phyloP scores from a whole-genome alignment of 2,888 invertebrate species.

The Agrotis puta region DNA sequence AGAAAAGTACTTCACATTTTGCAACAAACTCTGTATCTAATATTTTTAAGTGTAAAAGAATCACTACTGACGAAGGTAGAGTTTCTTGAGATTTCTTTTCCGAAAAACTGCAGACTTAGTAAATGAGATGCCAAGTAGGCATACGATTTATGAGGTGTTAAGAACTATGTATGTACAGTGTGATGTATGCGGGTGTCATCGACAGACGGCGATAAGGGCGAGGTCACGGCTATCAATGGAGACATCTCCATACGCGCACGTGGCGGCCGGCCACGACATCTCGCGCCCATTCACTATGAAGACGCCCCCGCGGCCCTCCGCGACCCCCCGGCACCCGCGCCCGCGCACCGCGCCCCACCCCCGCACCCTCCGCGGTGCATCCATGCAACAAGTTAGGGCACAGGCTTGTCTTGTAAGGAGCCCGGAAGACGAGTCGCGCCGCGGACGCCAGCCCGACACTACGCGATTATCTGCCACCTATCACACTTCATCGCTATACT shows the following conservation, averaged over 20 bases:
- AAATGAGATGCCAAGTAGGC: not conserved
- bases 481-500: not conserved
- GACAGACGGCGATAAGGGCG: constrained; percentile 86
- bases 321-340: constrained; percentile 68
- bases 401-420: constrained; percentile 85
- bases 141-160: constrained; percentile 24
- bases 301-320: constrained; percentile 76
- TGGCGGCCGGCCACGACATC: constrained; percentile 89
- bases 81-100: not conserved
- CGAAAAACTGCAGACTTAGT: not conserved
- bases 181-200: constrained; percentile 76
- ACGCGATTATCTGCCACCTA: constrained; percentile 29
- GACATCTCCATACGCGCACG: constrained; percentile 90
- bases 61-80: too few species aligned
- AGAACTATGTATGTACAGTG: constrained; percentile 27
- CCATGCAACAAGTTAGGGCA: constrained; percentile 90
- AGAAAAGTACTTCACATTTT: not conserved
- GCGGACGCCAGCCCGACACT: constrained; percentile 59
- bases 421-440: constrained; percentile 76
- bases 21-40: not conserved
- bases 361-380: constrained; percentile 86
- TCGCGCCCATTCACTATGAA: constrained; percentile 91
- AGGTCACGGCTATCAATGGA: constrained; percentile 90
- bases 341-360: constrained; percentile 69
- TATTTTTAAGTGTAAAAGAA: not conserved